Base-by-base conservation (phyloP, 2,888 invertebrate species). In the Lissonota sp. region DNA sequence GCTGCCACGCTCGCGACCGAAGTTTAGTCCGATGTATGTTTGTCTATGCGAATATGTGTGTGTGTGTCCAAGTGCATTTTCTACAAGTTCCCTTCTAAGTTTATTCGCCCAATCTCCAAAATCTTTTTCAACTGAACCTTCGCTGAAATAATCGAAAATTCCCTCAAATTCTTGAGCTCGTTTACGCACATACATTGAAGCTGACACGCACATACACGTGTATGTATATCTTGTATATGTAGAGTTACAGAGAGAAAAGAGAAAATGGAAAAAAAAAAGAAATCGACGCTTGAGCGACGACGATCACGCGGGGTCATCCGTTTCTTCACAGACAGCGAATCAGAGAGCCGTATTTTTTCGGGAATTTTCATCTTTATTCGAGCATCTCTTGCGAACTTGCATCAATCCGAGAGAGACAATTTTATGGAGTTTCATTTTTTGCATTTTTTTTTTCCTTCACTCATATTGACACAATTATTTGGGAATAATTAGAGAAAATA, bases 1-100 rank as follows among this genome's bases (percentile, higher is more conserved):
- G 90, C 90, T 70, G 93, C 93, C 83, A 95, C 95, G 91, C 95
- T 96, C 92, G 96, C 96, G 89, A 96, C 96, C 91, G 96, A 96
- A 94, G 96, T 96, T 94, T 96, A 96, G 95, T 94, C 67, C 40
- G 40, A 14, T 51, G 62, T 67, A 26, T 26, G 26, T 66, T 66
- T 58, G 55, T 66, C 57, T n/a, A n/a, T n/a, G n/a, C n/a, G n/a
- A n/a, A n/a, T n/a, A n/a, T 67, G 66, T 64, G 53, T 66, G 6
- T 62, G 49, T 57, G 67, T 44, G 57, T 16, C 49, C 8, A 58
- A 14, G 42, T 58, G 67, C 44, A 58, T 60, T 62, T 72, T 66
- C 66, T 26, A 46, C n/a, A n/a, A n/a, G n/a, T 53, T 72, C 55
- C 67, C 26, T 39, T 8, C 26, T 8, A 6, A 37, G 46, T 6